These are phyloP conservation scores for Synergus umbraculus DNA, from an alignment of 2,888 invertebrate genomes.

Conservation along the genomic window DNA sequence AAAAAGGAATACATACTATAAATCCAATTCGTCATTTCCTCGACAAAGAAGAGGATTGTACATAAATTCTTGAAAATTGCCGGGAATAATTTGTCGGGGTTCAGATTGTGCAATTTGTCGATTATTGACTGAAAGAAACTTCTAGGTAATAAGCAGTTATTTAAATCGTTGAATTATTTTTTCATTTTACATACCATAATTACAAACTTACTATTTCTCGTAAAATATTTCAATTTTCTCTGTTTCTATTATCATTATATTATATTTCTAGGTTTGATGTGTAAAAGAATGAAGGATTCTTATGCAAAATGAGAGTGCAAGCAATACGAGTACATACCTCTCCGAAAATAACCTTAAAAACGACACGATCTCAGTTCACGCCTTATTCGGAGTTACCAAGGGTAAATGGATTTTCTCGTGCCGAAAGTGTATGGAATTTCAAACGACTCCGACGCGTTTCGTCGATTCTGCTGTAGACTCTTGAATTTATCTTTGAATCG, in stretches of 20 bases:
- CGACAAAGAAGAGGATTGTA: neutral
- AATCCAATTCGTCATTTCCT: slow-evolving; percentile 28
- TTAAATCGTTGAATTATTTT: neutral
- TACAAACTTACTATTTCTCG: neutral
- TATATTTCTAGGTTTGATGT: neutral
- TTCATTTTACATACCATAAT: neutral
- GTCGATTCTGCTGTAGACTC: slow-evolving; percentile 1
- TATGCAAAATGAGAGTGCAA: neutral
- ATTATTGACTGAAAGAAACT: neutral
- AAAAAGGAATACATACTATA: slow-evolving; percentile 27
- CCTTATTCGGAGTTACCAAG: slow-evolving; percentile 40
- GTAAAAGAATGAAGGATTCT: neutral
- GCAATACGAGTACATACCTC: neutral
- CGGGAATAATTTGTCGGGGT: slow-evolving; percentile 2
- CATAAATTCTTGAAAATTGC: slow-evolving; percentile 25
- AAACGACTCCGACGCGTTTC: slow-evolving; percentile 21
- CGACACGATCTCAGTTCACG: slow-evolving; percentile 16
- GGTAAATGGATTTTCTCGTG: slow-evolving; percentile 34
- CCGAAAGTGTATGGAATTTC: slow-evolving; percentile 36
- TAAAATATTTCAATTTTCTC: too few species aligned
- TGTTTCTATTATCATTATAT: too few species aligned
- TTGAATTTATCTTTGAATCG: slow-evolving; percentile 30
- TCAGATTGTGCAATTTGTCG: neutral
- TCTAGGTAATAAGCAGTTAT: neutral
- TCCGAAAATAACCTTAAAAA: slow-evolving; percentile 39